Conservation (phyloP, 92 coral and sea anemone genomes). For the Zoanthus gigantus region DNA sequence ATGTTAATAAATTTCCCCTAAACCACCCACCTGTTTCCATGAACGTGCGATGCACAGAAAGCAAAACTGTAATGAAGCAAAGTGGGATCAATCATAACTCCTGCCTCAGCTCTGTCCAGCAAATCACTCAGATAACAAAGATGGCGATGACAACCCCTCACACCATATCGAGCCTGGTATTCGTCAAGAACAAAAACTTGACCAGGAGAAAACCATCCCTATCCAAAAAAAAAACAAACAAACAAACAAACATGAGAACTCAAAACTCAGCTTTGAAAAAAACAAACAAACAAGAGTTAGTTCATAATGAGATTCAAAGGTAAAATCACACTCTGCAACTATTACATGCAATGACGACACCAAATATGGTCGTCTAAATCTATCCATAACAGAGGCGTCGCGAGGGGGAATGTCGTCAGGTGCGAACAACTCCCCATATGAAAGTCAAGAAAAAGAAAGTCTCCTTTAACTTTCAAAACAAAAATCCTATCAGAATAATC, state of each 20-base stretch:
- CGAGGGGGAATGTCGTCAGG: too few species aligned
- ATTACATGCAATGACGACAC: too few species aligned
- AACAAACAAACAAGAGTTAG: not conserved
- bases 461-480: too few species aligned
- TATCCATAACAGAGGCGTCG: too few species aligned
- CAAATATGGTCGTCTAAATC: too few species aligned
- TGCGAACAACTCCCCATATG: too few species aligned
- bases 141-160: slow-evolving; percentile 97
- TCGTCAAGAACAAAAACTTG: slow-evolving; percentile 97
- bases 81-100: slow-evolving; percentile 93
- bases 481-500: too few species aligned
- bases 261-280: not conserved
- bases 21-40: slow-evolving; percentile 85
- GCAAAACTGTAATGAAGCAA: slow-evolving; percentile 98
- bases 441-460: too few species aligned
- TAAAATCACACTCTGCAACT: too few species aligned
- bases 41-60: slow-evolving; percentile 98
- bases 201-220: slow-evolving; percentile 99
- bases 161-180: slow-evolving; percentile 98
- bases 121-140: slow-evolving; percentile 87
- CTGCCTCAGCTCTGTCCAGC: slow-evolving; percentile 87
- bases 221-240: not conserved
- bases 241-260: too few species aligned
- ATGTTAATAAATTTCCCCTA: not conserved
- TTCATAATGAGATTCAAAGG: too few species aligned